These are phyloP conservation scores for Ranitomeya variabilis DNA, from an alignment of 2,113 vertebrate species.

Conservation along the genomic window DNA sequence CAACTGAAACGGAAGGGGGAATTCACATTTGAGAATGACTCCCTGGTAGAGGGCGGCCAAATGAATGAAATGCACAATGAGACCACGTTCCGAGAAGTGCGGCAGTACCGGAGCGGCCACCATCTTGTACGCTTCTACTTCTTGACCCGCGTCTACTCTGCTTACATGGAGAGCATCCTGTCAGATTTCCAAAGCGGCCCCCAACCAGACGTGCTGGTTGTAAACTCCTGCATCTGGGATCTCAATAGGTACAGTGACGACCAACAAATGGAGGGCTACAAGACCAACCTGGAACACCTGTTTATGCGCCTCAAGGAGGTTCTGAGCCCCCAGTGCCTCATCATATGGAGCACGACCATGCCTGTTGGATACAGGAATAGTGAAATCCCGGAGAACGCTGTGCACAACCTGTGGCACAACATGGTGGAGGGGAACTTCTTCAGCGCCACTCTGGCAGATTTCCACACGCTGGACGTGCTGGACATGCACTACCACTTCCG, in stretches of 20 bases:
- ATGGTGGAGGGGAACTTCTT: no score
- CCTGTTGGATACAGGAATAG: slow-evolving; percentile 66
- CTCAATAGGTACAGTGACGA: slow-evolving; percentile 77
- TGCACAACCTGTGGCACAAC: slow-evolving; percentile 62
- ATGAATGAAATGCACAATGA: slow-evolving; percentile 68
- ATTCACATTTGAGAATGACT: slow-evolving; percentile 61
- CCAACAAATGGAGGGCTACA: slow-evolving; percentile 70
- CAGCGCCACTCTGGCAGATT: slow-evolving; percentile 67
- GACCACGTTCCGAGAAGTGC: slow-evolving; percentile 76
- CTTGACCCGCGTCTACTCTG: slow-evolving; percentile 66
- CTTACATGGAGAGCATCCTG: no score
- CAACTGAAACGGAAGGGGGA: slow-evolving; percentile 77
- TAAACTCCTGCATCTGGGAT: slow-evolving; percentile 89
- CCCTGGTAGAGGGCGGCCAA: slow-evolving; percentile 77
- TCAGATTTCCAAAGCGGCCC: no score
- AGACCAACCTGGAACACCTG: slow-evolving; percentile 71
- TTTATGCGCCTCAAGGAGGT: slow-evolving; percentile 70
- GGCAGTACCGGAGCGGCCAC: slow-evolving; percentile 76
- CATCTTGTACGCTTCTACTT: slow-evolving; percentile 87
- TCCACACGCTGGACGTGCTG: slow-evolving; percentile 77
- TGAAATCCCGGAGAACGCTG: slow-evolving; percentile 58
- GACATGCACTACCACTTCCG: slow-evolving; percentile 85
- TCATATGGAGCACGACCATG: slow-evolving; percentile 87
- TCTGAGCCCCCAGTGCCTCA: slow-evolving; percentile 73
- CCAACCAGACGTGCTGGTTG: slow-evolving; percentile 63